These are phyloP conservation scores for Cebus imitator DNA, from an alignment of 2,113 vertebrate species.

Conservation along the genomic window DNA sequence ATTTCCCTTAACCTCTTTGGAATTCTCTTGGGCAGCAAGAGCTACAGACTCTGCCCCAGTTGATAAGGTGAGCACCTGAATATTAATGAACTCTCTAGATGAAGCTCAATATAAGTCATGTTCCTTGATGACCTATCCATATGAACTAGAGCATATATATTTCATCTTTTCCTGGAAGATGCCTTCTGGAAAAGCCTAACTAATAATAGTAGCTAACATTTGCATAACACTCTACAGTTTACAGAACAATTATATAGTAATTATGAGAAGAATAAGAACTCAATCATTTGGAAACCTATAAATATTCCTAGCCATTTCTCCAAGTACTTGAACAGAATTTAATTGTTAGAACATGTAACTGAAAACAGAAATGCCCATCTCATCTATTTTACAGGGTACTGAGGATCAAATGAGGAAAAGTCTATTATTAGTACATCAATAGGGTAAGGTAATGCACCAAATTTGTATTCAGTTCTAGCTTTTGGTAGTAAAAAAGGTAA, in stretches of 20 bases:
- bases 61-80: background rate
- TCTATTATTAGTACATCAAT: background rate
- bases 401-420: background rate
- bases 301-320: conserved; percentile 46
- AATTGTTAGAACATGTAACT: background rate
- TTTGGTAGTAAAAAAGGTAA: background rate
- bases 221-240: conserved; percentile 58
- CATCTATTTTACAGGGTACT: background rate
- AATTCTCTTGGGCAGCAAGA: background rate
- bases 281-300: conserved; percentile 48
- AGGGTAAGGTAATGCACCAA: background rate
- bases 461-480: background rate
- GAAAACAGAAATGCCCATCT: conserved; percentile 38
- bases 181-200: background rate
- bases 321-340: background rate
- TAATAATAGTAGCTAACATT: conserved; percentile 57
- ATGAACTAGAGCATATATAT: background rate
- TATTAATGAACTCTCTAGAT: background rate
- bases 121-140: background rate
- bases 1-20: background rate
- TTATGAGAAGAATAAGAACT: conserved; percentile 57
- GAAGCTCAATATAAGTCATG: background rate
- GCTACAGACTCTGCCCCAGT: background rate
- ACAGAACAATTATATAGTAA: conserved; percentile 43
- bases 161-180: conserved; percentile 2